These are phyloP conservation scores for Luscinia megarhynchos DNA, from an alignment of 2,797 vertebrate species.

Conservation along the genomic window DNA sequence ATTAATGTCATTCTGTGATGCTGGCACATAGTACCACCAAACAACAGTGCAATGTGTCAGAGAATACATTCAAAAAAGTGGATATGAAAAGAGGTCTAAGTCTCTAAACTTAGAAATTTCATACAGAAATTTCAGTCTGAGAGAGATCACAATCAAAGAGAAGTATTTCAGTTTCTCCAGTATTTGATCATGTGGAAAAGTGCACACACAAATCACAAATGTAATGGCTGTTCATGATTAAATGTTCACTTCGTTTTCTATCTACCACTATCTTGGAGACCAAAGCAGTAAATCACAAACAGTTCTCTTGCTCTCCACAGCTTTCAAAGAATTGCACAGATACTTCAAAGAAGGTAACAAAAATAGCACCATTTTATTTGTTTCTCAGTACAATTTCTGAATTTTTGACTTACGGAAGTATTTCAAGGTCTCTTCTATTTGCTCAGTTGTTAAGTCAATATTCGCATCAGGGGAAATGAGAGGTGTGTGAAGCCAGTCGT, in stretches of 20 bases:
- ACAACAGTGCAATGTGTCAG: not conserved
- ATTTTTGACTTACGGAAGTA: slow-evolving; percentile 92
- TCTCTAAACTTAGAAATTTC: not conserved
- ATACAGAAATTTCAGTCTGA: not conserved
- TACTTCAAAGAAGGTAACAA: not conserved
- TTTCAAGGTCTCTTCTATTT: slow-evolving; percentile 98
- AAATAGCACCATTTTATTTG: not conserved
- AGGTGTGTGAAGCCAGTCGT: slow-evolving; percentile 98
- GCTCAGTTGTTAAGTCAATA: slow-evolving; percentile 93
- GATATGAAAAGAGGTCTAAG: not conserved
- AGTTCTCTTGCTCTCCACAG: not conserved
- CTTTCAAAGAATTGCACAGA: not conserved
- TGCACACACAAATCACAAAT: not conserved
- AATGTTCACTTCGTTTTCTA: not conserved
- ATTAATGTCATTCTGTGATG: not conserved
- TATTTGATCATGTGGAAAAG: not conserved
- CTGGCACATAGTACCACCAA: not conserved
- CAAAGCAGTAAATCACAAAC: not conserved
- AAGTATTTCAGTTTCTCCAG: not conserved
- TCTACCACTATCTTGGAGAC: not conserved
- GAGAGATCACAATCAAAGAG: not conserved
- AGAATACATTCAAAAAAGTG: not conserved
- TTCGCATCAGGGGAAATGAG: slow-evolving; percentile 88
- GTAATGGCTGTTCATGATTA: not conserved
- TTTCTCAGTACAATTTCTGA: not conserved